Evolutionary conservation across 2,113 vertebrate species (phyloP).

Genomic region (Melanotaenia duboulayi): DNA sequence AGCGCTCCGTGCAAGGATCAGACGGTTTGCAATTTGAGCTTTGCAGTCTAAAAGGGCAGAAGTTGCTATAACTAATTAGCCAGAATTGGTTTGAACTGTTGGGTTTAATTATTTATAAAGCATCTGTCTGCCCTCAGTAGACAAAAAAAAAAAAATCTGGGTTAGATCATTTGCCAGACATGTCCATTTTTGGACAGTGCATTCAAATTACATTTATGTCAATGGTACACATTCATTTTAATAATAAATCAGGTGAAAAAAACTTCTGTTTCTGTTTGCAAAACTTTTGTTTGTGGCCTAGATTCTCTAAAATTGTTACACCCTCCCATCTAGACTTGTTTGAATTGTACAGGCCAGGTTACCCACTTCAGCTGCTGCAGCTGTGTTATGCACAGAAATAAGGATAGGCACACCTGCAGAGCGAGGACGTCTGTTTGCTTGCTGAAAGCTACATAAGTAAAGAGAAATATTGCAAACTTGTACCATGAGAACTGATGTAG

Average conservation of each 20-base stretch:
- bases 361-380: slow-evolving; percentile 50
- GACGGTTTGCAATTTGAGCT: slow-evolving; percentile 19
- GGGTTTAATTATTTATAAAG: slow-evolving; percentile 16
- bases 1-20: slow-evolving; percentile 20
- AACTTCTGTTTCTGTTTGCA: neutral
- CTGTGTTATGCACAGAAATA: slow-evolving; percentile 54
- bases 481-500: slow-evolving; percentile 82
- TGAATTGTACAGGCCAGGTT: slow-evolving; percentile 29
- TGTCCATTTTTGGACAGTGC: neutral
- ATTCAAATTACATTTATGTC: neutral
- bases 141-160: neutral
- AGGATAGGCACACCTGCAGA: slow-evolving; percentile 38
- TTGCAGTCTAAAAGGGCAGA: slow-evolving; percentile 4
- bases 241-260: slow-evolving; percentile 7
- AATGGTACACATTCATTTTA: neutral
- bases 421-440: slow-evolving; percentile 40
- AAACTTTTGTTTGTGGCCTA: slow-evolving; percentile 30
- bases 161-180: neutral
- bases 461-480: slow-evolving; percentile 78
- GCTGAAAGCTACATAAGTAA: slow-evolving; percentile 58
- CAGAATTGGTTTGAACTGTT: slow-evolving; percentile 13
- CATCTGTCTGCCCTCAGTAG: neutral
- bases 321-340: slow-evolving; percentile 16
- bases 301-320: slow-evolving; percentile 45
- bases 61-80: slow-evolving; percentile 26